A percentile compares a stretch with the other conserved stretches of the same genome.
Evolutionary conservation across 1,140 invertebrate genomes (phyloP).

Genomic region (Thaumetopoea pityocampa): DNA sequence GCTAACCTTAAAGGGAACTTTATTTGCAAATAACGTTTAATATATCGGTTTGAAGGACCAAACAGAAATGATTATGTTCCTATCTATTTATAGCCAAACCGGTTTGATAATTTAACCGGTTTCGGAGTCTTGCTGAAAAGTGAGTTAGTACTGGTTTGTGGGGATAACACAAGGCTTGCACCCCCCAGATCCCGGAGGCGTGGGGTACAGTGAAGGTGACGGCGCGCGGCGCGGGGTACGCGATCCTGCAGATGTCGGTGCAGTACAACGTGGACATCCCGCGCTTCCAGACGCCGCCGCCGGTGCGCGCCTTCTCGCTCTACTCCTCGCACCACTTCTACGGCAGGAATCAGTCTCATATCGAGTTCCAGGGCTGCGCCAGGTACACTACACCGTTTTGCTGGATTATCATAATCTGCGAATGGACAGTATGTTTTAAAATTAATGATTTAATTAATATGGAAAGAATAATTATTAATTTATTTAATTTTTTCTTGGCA

Average conservation of each 20-base stretch:
- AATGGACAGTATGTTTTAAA: background rate
- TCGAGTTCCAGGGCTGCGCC: conserved; percentile 88
- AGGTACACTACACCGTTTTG: conserved; percentile 72
- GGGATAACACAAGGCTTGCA: background rate
- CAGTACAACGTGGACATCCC: conserved; percentile 95
- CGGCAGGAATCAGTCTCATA: conserved; percentile 95
- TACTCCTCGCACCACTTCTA: conserved; percentile 84
- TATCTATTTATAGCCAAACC: too few species aligned
- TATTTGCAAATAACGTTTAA: too few species aligned
- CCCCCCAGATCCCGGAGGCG: conserved; percentile 87
- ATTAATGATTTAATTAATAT: too few species aligned
- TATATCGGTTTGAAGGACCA: too few species aligned
- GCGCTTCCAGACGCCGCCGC: conserved; percentile 91
- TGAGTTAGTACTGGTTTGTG: background rate
- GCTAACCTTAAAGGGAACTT: too few species aligned
- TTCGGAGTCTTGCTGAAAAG: background rate
- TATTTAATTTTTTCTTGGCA: too few species aligned
- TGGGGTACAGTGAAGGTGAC: conserved; percentile 95
- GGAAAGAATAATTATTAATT: too few species aligned
- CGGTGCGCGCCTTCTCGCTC: conserved; percentile 86
- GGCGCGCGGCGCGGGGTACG: conserved; percentile 93
- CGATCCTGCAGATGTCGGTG: conserved; percentile 94
- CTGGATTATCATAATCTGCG: background rate
- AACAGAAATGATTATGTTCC: too few species aligned
- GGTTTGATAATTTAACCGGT: too few species aligned